Conservation (phyloP, 2,888 invertebrate genomes). For the Pinctada fucata region DNA sequence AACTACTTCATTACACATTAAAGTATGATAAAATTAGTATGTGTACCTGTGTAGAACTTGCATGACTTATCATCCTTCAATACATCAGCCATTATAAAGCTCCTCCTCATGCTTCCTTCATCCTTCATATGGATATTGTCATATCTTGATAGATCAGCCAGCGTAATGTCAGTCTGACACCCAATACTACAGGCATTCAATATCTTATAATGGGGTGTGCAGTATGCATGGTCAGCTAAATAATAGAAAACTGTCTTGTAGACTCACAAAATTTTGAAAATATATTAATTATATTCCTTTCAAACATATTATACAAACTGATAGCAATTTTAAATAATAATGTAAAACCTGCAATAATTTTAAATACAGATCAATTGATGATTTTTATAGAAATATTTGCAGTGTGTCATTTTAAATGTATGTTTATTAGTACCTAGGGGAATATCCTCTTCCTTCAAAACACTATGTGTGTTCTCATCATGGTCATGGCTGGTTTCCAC, state of each 20-base stretch:
- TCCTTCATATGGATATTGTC: constrained; percentile 5
- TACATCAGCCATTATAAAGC: constrained; percentile 3
- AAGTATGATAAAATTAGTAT: neutral
- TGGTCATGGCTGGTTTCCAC: neutral
- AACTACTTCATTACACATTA: neutral
- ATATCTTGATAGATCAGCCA: constrained; percentile 11
- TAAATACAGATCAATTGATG: no score
- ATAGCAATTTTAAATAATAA: no score
- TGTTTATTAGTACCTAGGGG: no score
- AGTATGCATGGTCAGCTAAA: constrained; percentile 24
- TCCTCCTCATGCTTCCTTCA: constrained; percentile 8
- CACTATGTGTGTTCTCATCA: neutral
- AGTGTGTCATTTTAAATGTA: no score
- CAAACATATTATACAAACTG: no score
- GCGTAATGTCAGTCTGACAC: constrained; percentile 9
- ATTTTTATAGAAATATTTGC: no score
- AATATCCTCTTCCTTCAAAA: neutral
- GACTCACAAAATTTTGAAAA: no score
- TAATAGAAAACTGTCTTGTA: no score
- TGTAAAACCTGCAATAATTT: no score
- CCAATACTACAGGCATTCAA: neutral
- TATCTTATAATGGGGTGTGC: neutral
- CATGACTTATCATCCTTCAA: constrained; percentile 16
- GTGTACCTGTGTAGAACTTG: constrained; percentile 16
- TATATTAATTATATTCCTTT: no score